phyloP scores from a whole-genome alignment of 30 jellyfish, hydroid and myxozoan genomes.

The Turritopsis dohrnii region DNA sequence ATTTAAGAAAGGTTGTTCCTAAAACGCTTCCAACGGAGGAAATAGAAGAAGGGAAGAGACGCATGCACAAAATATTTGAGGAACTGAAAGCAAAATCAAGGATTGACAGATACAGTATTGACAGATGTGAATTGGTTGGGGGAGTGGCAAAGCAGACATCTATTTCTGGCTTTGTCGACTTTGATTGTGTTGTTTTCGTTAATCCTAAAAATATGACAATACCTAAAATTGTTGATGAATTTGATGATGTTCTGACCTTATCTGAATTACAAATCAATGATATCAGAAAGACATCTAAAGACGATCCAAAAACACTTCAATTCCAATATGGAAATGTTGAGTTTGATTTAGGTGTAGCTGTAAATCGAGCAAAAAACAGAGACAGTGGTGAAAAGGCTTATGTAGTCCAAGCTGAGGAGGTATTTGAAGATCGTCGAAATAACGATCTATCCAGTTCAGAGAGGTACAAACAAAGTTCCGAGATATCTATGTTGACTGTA shows the following conservation, averaged over 20 bases:
- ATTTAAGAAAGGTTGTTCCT: background rate
- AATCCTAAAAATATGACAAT: background rate
- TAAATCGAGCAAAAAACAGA: background rate
- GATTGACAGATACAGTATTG: background rate
- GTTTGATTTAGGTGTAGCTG: slow-evolving; percentile 12
- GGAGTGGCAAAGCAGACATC: slow-evolving; percentile 15
- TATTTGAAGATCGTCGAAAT: background rate
- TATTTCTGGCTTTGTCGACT: background rate
- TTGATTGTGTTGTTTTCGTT: slow-evolving; percentile 23
- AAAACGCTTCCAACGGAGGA: background rate
- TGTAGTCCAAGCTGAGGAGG: background rate
- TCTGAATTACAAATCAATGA: background rate
- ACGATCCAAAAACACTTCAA: slow-evolving; percentile 12
- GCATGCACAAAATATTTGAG: background rate
- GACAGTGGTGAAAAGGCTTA: background rate
- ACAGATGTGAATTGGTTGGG: slow-evolving; percentile 9
- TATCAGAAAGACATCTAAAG: slow-evolving; percentile 6
- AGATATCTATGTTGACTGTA: background rate
- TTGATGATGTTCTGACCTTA: background rate
- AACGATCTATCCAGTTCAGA: background rate
- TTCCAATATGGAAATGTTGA: background rate
- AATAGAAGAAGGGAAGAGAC: slow-evolving; percentile 4
- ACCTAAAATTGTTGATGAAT: slow-evolving; percentile 1
- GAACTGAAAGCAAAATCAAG: background rate
- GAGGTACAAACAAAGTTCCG: background rate